These are phyloP conservation scores for Malurus splendens DNA, from an alignment of 2,797 vertebrate species.

Conservation along the genomic window DNA sequence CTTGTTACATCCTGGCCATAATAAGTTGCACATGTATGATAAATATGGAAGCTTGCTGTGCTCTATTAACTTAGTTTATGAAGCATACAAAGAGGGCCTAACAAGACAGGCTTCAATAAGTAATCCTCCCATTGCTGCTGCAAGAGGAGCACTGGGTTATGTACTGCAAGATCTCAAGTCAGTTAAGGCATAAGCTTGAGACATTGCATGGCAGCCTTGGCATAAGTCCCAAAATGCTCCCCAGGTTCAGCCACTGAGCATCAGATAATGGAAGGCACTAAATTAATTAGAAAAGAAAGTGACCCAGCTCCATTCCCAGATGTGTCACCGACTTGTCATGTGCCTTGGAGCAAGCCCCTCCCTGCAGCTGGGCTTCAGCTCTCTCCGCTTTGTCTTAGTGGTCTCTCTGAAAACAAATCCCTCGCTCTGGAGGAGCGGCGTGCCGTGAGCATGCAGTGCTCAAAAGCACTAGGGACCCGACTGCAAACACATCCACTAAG, in stretches of 20 bases:
- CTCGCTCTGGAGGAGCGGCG: rapidly evolving
- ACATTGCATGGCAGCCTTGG: neutral
- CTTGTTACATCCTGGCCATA: neutral
- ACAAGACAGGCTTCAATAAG: neutral
- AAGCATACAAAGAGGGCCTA: neutral
- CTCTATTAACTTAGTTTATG: neutral
- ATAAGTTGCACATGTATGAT: neutral
- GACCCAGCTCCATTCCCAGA: constrained; percentile 6
- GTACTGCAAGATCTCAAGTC: neutral
- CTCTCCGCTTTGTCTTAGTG: constrained; percentile 20
- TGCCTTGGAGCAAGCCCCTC: constrained; percentile 17
- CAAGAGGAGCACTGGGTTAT: neutral
- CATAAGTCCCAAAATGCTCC: neutral
- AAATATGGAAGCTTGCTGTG: neutral
- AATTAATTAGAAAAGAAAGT: constrained; percentile 26
- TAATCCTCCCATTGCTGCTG: neutral
- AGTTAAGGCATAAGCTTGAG: neutral
- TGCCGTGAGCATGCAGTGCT: rapidly evolving
- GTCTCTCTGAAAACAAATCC: neutral
- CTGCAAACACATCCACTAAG: rapidly evolving
- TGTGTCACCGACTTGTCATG: neutral
- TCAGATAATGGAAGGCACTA: neutral
- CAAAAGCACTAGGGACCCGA: neutral
- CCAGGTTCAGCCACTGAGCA: neutral
- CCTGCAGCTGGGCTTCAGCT: neutral